Base-by-base conservation (phyloP, 2,888 invertebrate genomes). In the Pyrochroa serraticornis region DNA sequence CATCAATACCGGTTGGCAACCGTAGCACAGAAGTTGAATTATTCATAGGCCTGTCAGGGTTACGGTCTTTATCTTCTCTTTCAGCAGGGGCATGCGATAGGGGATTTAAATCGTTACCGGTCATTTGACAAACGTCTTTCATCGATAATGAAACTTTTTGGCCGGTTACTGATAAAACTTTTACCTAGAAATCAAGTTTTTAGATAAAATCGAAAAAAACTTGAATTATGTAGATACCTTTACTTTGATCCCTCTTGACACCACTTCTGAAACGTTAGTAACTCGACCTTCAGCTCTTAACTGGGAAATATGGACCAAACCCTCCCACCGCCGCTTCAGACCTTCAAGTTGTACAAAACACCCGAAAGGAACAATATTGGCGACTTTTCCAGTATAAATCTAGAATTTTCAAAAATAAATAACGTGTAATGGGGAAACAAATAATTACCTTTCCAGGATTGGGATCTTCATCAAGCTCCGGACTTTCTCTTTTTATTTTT, bases 271-370 rank as follows among this genome's bases (percentile, higher is more conserved):
- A 0, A 97, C 97, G 79, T 92, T 92, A 0, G 92, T 93, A 7
- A 99, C 97, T 58, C 97, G 85, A 0, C 97, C 97, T 79, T 97
- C 97, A 0, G 94, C 85, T 39, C 97, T 82, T 34, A 97, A 80
- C 78, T 97, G 93, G 0, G 98, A 98, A 70, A 99, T 97, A 75
- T 99, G 99, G 1, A 97, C 97, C 0, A 99, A 82, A 0, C 99
- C 99, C 78, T 99, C 99, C 88, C 93, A 93, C 38, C 91, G 85
- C 66, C 92, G 90, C 44, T 88, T 85, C 43, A 99, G 82, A 0
- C 97, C 96, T 73, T 97, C 95, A 13, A 99, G 82, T 79, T 97
- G 95, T 0, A 97, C 95, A 78, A 99, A 99, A 76, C 97, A 97
- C 1, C 99, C 99, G 80, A 98, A 99, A n/a, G 93, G 91, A 48